These are phyloP conservation scores for Brachycybe producta DNA, from an alignment of 2,888 invertebrate species.

Conservation along the genomic window DNA sequence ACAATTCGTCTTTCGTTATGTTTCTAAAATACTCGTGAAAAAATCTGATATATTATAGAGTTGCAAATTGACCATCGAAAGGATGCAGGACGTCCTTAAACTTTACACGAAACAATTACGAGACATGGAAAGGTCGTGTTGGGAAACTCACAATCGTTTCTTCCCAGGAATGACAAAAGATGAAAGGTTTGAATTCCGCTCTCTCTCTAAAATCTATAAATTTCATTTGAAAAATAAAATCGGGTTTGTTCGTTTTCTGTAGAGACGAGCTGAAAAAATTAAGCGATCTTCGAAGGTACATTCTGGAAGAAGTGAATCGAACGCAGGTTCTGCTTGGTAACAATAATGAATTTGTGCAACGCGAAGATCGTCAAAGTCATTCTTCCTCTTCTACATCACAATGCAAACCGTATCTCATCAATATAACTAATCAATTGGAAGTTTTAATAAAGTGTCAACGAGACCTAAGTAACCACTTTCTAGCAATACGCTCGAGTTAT, in stretches of 20 bases:
- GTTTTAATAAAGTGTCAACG: neutral
- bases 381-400: neutral
- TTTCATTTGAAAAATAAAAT: no score
- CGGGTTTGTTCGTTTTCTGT: neutral
- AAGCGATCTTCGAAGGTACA: neutral
- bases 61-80: conserved; percentile 1
- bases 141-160: neutral
- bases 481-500: no score
- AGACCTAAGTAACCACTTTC: neutral
- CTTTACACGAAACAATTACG: neutral
- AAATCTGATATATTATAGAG: neutral
- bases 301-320: neutral
- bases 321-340: conserved; percentile 2
- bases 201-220: neutral
- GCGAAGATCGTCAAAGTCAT: neutral
- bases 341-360: neutral
- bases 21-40: no score
- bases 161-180: neutral
- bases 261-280: conserved; percentile 3
- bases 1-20: no score
- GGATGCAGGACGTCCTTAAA: conserved; percentile 1
- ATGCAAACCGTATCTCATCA: neutral
- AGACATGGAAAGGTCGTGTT: conserved; percentile 2
- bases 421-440: neutral
- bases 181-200: neutral